Evolutionary conservation across 2,888 invertebrate genomes (phyloP), one percentile per base, ranked within the genome.

Genomic region (Masnerella sp.): DNA sequence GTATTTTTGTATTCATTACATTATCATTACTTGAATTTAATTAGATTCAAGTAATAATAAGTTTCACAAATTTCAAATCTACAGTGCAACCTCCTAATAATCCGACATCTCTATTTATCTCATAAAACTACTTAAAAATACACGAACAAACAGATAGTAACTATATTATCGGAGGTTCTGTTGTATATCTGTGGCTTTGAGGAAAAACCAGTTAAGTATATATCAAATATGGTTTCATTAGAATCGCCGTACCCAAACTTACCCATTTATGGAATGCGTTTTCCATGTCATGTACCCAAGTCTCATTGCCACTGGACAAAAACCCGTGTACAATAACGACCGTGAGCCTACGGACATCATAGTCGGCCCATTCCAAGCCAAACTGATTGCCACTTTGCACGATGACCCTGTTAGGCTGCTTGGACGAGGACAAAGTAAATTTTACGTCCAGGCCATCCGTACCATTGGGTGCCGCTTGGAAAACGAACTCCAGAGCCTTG

Each of bases 271-370:
- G 87, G 75, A 91, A 90, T 0, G 90, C 91, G 17, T 84, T 84
- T 11, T 90, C 90, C 90, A 92, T 89, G 1, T 90, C 88, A 0
- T 75, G 79, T n/a, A 92, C 89, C 92, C 92, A 92, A 0, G 88
- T 84, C 0, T 89, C 89, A 67, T 90, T 88, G 62, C 91, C 90
- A 77, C 89, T 89, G 54, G 91, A 90, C 85, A 91, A 89, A 78
- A 92, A 92, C 0, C 92, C 92, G 75, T 92, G 92, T 0, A 91
- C 89, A 17, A 92, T 91, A 79, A 92, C 84, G 9, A 91, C 86
- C 0, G 92, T 92, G 74, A 84, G 87, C 40, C 90, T 87, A 1
- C 81, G 82, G 0, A 90, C 87, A n/a, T 89, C 84, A 79, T 90
- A 92, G 77, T 91, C 90, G 0, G 90, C 89, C 88, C 90, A 90